These are phyloP conservation scores for Hemiscyllium ocellatum DNA, from an alignment of 2,113 vertebrate species.

Conservation along the genomic window DNA sequence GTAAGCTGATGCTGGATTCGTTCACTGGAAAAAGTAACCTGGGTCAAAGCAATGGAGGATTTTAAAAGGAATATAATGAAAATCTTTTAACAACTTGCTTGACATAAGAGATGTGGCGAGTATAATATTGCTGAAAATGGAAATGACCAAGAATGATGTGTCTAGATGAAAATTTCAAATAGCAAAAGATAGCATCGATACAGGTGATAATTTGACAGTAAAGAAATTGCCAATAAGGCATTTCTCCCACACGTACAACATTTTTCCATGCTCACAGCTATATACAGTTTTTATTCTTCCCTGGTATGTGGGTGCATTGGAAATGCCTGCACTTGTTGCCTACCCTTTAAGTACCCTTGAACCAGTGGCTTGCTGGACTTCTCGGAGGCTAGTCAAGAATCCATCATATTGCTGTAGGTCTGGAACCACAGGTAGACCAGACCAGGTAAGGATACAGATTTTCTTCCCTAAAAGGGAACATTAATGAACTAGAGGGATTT, in stretches of 20 bases:
- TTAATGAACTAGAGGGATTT: neutral
- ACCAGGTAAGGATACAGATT: neutral
- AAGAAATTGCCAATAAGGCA: neutral
- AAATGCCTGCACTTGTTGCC: neutral
- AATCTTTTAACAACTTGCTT: neutral
- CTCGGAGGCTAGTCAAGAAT: neutral
- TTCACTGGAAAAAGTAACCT: neutral
- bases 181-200: neutral
- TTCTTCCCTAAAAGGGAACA: neutral
- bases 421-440: neutral
- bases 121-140: neutral
- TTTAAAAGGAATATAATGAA: neutral
- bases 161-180: neutral
- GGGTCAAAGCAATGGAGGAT: neutral
- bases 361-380: too few relatives aligned
- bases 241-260: neutral
- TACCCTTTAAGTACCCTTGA: too few relatives aligned
- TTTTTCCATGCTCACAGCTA: neutral
- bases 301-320: neutral
- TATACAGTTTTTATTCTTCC: neutral
- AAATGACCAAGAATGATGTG: neutral
- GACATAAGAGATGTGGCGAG: neutral
- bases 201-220: neutral
- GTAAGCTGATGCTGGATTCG: neutral
- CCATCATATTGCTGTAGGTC: neutral